Conservation (phyloP, 2,113 vertebrate species). For the Opisthocomus hoazin region DNA sequence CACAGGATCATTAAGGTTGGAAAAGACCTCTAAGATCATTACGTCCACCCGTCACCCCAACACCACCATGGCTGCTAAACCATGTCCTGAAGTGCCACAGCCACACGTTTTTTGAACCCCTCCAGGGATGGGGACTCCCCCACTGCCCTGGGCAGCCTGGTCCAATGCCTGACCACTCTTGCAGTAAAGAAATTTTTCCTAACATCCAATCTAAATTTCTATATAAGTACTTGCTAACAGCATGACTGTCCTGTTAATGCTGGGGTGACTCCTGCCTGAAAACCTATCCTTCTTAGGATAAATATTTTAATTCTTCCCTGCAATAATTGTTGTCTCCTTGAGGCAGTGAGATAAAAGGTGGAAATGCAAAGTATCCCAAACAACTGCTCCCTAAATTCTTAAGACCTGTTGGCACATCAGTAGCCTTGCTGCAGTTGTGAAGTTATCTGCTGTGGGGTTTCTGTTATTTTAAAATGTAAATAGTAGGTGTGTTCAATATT, state of each 20-base stretch:
- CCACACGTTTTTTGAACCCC: too few relatives aligned
- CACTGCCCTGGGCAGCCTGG: too few relatives aligned
- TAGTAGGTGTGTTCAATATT: not conserved
- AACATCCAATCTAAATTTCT: too few relatives aligned
- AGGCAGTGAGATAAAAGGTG: not conserved
- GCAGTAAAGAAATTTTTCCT: too few relatives aligned
- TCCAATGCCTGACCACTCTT: too few relatives aligned
- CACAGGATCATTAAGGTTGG: too few relatives aligned
- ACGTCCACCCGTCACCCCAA: too few relatives aligned
- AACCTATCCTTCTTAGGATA: not conserved
- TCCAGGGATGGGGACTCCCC: too few relatives aligned
- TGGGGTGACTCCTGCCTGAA: not conserved
- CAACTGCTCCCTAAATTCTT: not conserved
- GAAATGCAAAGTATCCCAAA: not conserved
- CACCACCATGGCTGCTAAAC: too few relatives aligned
- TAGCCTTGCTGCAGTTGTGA: not conserved
- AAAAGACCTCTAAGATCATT: too few relatives aligned
- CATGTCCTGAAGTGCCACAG: too few relatives aligned
- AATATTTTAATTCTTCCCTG: not conserved
- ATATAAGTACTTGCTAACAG: not conserved
- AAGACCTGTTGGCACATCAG: not conserved
- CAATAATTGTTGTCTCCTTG: not conserved
- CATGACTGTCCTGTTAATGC: not conserved
- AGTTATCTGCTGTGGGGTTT: not conserved
- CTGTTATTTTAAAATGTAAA: not conserved